Evolutionary conservation across 92 coral and sea anemone species (phyloP).

Genomic region (Porites divaricata): DNA sequence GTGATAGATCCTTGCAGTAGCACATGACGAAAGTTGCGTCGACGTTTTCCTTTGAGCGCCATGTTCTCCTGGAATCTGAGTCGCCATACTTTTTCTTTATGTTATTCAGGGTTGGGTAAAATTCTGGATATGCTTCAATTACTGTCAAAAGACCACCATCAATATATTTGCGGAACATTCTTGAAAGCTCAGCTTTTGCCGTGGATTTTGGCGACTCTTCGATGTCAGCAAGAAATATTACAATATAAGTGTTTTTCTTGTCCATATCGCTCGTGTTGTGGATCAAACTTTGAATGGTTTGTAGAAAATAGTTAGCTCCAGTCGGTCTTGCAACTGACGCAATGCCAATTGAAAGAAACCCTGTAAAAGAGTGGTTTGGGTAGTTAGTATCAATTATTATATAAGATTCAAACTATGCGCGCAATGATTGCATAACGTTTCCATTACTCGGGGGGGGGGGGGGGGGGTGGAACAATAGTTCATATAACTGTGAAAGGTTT

Average conservation of each 20-base stretch:
- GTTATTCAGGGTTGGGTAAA: conserved; percentile 54
- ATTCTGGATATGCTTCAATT: conserved; percentile 62
- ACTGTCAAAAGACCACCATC: conserved; percentile 40
- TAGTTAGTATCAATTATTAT: too few relatives aligned
- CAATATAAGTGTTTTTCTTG: conserved; percentile 16
- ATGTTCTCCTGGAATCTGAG: conserved; percentile 51
- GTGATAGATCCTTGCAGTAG: conserved; percentile 57
- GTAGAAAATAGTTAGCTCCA: conserved; percentile 21
- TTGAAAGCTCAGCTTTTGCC: conserved; percentile 6
- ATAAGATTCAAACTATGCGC: too few relatives aligned
- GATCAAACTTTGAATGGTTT: conserved; percentile 46
- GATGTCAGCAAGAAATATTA: conserved; percentile 49
- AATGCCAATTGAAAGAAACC: conserved; percentile 53
- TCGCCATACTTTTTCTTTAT: conserved; percentile 63
- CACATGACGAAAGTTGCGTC: conserved; percentile 77
- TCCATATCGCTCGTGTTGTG: conserved; percentile 37
- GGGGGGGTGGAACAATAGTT: too few relatives aligned
- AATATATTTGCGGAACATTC: conserved; percentile 19
- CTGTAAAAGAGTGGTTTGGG: conserved; percentile 3
- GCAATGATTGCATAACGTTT: too few relatives aligned
- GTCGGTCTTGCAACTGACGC: conserved; percentile 41
- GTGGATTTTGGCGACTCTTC: conserved; percentile 11
- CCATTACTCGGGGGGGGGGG: too few relatives aligned
- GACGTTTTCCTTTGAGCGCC: conserved; percentile 81
- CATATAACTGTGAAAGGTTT: too few relatives aligned